Base-by-base conservation (phyloP, 2,797 vertebrate genomes). In the Acanthurus leucopareius region DNA sequence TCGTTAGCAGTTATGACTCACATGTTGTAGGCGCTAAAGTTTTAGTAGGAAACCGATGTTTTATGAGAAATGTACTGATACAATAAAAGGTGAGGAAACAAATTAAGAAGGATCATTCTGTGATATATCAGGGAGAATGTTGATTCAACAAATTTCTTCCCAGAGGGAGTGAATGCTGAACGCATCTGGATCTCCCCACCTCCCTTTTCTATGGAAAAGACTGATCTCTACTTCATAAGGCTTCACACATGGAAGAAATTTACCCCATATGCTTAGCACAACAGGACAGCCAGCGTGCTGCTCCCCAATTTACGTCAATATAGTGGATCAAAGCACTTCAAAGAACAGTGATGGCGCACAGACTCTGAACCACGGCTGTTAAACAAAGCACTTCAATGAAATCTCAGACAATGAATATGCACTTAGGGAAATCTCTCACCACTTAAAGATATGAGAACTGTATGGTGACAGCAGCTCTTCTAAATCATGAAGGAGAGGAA, bases 221-320 rank as follows among this genome's bases (percentile, higher is more conserved):
- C 87, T 82, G 87, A 91, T 91, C 88, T 90, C 77, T 56, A 87
- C 92, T 90, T 93, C 92, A 92, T 77, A 93, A 79, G 76, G 79
- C 79, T 91, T 88, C 86, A 91, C 93, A 95, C 88, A 93, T 93
- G 93, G 92, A 94, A 94, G 80, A 88, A 51, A 94, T 94, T 93
- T 92, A 80, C 47, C 82, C 86, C 93, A 93, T 91, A 89, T 93
- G 93, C 90, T 91, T 78, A 88, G 86, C 90, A 87, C 89, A 91
- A 91, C 91, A 87, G 89, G 88, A 91, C 88, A 88, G 90, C 90
- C 91, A 90, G 89, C 90, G 25, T 81, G 90, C 90, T 85, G 77
- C 91, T 88, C 89, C 81, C 90, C 87, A 89, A 89, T 93, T 91
- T 92, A 92, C 92, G 92, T 93, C 93, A 94, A 84, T 90, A 87